phyloP scores from a whole-genome alignment of 2,113 vertebrate genomes.

The Rostratula benghalensis region DNA sequence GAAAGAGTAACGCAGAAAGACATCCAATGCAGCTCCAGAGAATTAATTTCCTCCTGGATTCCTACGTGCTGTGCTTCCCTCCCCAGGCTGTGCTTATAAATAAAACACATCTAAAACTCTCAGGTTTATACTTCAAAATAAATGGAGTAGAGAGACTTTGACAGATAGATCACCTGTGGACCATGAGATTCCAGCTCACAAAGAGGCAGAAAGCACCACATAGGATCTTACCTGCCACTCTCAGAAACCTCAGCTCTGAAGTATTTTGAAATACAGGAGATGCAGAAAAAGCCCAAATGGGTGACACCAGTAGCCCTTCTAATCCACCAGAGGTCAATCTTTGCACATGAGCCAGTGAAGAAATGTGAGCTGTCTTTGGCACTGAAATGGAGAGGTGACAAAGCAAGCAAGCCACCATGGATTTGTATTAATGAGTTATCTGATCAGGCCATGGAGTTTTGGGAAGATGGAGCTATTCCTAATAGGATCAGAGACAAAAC shows the following conservation, averaged over 20 bases:
- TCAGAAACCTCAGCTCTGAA: not conserved
- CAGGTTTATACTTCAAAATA: not conserved
- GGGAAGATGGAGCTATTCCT: not conserved
- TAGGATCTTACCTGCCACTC: not conserved
- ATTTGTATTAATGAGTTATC: not conserved
- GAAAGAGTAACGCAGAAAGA: not conserved
- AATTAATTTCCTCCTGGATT: not conserved
- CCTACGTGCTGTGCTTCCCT: not conserved
- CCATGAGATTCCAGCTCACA: not conserved
- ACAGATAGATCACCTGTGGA: not conserved
- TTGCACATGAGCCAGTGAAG: not conserved
- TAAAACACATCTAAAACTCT: not conserved
- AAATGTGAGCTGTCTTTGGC: not conserved
- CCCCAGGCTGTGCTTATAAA: not conserved
- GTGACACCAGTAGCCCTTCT: not conserved
- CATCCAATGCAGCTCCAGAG: not conserved
- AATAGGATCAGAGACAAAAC: not conserved
- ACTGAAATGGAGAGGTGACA: not conserved
- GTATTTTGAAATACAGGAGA: not conserved
- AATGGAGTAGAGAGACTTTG: not conserved
- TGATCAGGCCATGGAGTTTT: not conserved
- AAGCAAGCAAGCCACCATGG: not conserved
- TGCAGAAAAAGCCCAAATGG: not conserved
- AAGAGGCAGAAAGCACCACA: not conserved
- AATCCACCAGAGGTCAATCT: conserved; percentile 21